Percentiles rank a stretch among this genome's conserved stretches.
Conservation (phyloP, 2,113 vertebrate species). For the Micromys minutus region DNA sequence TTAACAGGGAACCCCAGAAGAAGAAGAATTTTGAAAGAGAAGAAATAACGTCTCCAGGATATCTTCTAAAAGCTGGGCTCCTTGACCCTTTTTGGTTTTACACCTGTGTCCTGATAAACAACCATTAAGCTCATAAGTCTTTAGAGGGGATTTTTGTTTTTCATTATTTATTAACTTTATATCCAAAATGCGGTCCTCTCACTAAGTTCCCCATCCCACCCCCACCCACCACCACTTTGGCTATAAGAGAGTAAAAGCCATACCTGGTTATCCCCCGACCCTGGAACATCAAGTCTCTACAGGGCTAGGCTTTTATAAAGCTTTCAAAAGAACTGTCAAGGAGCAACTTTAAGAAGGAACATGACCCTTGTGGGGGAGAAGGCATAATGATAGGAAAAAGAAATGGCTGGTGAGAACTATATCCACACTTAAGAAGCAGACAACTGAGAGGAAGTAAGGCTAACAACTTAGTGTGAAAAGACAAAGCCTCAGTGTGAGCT, state of each 20-base stretch:
- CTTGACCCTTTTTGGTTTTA: not conserved
- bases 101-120: not conserved
- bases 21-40: not conserved
- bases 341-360: not conserved
- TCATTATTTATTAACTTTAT: not conserved
- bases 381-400: not conserved
- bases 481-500: not conserved
- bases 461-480: not conserved
- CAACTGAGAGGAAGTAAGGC: not conserved
- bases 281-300: too few relatives aligned
- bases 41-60: not conserved
- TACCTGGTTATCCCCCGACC: too few relatives aligned
- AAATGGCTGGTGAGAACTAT: not conserved
- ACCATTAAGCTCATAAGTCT: not conserved
- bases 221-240: too few relatives aligned
- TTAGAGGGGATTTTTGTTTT: not conserved
- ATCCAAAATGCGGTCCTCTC: too few relatives aligned
- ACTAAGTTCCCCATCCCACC: too few relatives aligned
- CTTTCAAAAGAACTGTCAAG: not conserved
- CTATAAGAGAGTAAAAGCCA: too few relatives aligned
- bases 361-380: not conserved
- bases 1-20: too few relatives aligned
- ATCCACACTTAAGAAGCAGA: not conserved
- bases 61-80: not conserved
- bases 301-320: too few relatives aligned